Conservation (phyloP, 2,113 vertebrate species). For the Elanoides forficatus region DNA sequence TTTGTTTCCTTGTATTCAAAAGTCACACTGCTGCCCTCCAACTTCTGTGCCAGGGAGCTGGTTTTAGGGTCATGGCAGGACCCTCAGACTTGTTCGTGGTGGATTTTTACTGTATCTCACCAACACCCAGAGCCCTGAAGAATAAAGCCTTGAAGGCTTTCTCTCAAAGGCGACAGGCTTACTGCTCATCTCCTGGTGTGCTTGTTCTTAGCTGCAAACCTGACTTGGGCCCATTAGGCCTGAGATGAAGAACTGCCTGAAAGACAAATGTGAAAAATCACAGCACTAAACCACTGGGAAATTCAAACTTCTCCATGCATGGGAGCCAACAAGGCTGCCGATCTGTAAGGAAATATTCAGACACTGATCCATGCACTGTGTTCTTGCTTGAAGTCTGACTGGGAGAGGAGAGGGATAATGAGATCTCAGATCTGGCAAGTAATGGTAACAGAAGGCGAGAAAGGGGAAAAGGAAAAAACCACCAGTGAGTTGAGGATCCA, state of each 20-base stretch:
- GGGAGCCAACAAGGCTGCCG: not conserved
- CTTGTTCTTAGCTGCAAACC: not conserved
- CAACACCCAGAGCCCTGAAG: not conserved
- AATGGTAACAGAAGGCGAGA: not conserved
- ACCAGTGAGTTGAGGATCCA: not conserved
- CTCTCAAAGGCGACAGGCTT: not conserved
- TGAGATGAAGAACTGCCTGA: not conserved
- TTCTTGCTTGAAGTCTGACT: not conserved
- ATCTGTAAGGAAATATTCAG: not conserved
- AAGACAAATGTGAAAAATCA: slow-evolving; percentile 23
- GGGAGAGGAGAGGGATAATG: not conserved
- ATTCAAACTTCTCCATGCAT: slow-evolving; percentile 6
- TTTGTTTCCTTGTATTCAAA: not conserved
- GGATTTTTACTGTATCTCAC: not conserved
- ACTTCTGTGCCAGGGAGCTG: not conserved
- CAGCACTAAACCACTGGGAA: not conserved
- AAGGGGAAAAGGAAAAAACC: not conserved
- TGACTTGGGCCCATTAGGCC: not conserved
- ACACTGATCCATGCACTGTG: not conserved
- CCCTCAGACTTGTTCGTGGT: not conserved
- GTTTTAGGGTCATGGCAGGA: not conserved
- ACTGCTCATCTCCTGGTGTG: not conserved
- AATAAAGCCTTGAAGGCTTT: not conserved
- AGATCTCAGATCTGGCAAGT: not conserved
- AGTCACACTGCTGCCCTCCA: not conserved